phyloP scores from a whole-genome alignment of 2,797 vertebrate genomes.

The Rhinichthys osculus region DNA sequence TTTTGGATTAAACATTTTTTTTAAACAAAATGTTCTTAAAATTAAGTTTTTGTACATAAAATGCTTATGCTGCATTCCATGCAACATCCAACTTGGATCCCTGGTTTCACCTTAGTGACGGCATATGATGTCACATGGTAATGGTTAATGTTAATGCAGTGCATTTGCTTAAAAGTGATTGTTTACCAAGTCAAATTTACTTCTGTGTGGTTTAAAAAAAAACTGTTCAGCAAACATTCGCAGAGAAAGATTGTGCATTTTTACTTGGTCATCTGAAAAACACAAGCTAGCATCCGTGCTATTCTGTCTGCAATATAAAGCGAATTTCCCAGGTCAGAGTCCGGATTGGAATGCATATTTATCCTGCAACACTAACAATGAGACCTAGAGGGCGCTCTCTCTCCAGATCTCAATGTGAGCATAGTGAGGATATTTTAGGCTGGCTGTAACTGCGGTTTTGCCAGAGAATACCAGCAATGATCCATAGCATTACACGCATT shows the following conservation, averaged over 20 bases:
- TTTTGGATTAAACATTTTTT: neutral
- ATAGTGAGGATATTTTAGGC: conserved; percentile 24
- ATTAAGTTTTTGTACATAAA: neutral
- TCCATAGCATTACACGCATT: conserved; percentile 1
- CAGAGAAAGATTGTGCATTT: neutral
- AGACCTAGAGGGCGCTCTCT: conserved; percentile 21
- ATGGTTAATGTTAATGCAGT: neutral
- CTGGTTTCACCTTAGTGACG: neutral
- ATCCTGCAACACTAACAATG: neutral
- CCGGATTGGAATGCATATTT: neutral
- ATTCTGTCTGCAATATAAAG: neutral
- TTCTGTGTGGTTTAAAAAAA: neutral
- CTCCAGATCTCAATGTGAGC: neutral
- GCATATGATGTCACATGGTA: neutral
- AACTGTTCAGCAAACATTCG: neutral
- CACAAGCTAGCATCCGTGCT: neutral
- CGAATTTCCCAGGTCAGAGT: too few relatives aligned
- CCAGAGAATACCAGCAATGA: conserved; percentile 1
- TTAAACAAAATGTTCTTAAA: neutral
- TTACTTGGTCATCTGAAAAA: neutral
- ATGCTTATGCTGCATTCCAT: neutral
- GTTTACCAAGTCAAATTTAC: neutral
- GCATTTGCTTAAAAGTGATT: too few relatives aligned
- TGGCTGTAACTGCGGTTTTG: conserved; percentile 9
- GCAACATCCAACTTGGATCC: neutral